Conservation (phyloP, 2,797 vertebrate species). For the Anableps anableps region DNA sequence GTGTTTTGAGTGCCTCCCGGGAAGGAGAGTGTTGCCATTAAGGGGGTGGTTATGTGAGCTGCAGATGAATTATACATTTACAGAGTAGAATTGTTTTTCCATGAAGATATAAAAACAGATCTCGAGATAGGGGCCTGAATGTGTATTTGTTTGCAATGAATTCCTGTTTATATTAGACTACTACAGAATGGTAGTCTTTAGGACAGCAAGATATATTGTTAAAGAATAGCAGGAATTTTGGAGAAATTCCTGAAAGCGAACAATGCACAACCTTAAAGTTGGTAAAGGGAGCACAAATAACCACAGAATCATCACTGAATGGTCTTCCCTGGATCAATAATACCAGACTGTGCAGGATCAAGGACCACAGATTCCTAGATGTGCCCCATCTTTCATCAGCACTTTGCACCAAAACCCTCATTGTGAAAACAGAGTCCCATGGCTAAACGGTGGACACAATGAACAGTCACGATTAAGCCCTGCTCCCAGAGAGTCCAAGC, state of each 20-base stretch:
- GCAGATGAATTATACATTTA: constrained; percentile 10
- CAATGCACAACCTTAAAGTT: background rate
- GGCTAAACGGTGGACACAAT: constrained; percentile 52
- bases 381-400: constrained; percentile 41
- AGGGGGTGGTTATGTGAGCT: background rate
- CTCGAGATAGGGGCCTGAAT: too few relatives aligned
- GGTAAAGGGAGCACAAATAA: constrained; percentile 2
- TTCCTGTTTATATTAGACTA: background rate
- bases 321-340: constrained; percentile 72
- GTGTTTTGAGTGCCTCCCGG: background rate
- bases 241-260: background rate
- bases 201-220: background rate
- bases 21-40: background rate
- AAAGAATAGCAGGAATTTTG: background rate
- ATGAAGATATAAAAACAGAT: background rate
- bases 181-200: background rate
- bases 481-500: constrained; percentile 52
- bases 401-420: constrained; percentile 38
- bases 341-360: constrained; percentile 61
- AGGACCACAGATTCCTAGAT: constrained; percentile 68
- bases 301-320: constrained; percentile 71
- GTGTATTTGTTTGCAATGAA: background rate
- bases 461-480: constrained; percentile 65
- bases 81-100: background rate
- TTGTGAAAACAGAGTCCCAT: constrained; percentile 35